Base-by-base conservation (phyloP, 2,113 vertebrate species). In the Eupsittula cactorum region DNA sequence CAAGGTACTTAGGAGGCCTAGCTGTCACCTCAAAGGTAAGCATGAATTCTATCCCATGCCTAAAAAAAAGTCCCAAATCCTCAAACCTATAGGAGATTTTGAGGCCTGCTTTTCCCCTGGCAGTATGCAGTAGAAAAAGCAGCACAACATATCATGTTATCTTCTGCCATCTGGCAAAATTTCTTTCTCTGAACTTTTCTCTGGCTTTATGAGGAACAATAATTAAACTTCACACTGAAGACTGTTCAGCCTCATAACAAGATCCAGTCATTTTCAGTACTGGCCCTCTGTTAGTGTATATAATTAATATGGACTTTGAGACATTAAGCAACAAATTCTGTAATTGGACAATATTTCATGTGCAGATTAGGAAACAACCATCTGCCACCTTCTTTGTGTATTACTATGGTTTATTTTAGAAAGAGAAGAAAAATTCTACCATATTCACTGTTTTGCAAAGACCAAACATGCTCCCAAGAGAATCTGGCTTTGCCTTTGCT, bases 281-380 rank as follows among this genome's bases (percentile, higher is more conserved):
- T 85, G 81, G 42, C 64, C 83, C 89, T 91, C 74, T 74, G 75
- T 74, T 90, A 71, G 53, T 53, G 35, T 63, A 42, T 69, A 49
- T 87, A 96, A 97, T 95, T 95, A 96, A 84, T 89, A 91, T 2
- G 52, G 91, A 93, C 93, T 93, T 95, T 87, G 88, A 96, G 92
- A 88, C 91, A 95, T 91, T 95, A 96, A 84, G 88, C 65, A 91
- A 93, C 80, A 91, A 95, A 96, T 93, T 95, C 93, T 82, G 62
- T 92, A 96, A 92, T 33, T 92, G 86, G 81, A 86, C 94, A 86
- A 82, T 93, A 91, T 93, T 96, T 97, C 90, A 95, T 89, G 88
- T 91, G 88, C 83, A 82, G 92, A 96, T 95, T 94, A 96, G 69
- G 76, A 90, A 90, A 76, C 55, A 88, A 49, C 96, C 96, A 97